Percentiles rank a stretch among this genome's conserved stretches.
Conservation (phyloP, 2,888 invertebrate genomes). For the Strigamia transsilvanica region DNA sequence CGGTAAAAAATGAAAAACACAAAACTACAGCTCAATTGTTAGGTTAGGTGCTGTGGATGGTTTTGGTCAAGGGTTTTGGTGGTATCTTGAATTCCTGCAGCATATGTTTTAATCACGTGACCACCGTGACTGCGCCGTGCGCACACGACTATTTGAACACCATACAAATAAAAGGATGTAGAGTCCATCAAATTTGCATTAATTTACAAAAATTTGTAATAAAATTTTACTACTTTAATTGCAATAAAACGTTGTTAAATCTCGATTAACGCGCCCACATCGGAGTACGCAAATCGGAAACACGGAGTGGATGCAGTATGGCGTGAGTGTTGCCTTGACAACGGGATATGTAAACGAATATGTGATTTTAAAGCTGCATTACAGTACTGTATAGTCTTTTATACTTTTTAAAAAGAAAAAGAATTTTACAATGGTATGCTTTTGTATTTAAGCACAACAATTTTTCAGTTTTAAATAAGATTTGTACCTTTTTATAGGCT, state of each 20-base stretch:
- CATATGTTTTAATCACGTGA: too few species aligned
- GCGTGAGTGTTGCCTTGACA: neutral
- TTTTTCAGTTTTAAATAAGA: conserved; percentile 1
- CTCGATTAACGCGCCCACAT: too few species aligned
- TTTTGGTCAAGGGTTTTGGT: too few species aligned
- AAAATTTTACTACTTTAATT: too few species aligned
- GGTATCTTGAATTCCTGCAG: too few species aligned
- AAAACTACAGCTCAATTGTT: too few species aligned
- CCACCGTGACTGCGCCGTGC: too few species aligned
- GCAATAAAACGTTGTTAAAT: neutral
- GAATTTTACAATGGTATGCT: neutral
- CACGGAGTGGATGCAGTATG: neutral
- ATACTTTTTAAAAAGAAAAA: neutral
- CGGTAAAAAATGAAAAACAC: too few species aligned
- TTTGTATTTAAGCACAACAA: neutral
- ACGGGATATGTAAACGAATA: neutral
- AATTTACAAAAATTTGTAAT: neutral
- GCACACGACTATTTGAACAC: too few species aligned
- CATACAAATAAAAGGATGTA: neutral
- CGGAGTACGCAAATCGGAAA: neutral
- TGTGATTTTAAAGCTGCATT: conserved; percentile 3
- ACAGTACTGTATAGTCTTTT: neutral
- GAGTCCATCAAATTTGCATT: neutral
- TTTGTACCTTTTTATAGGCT: conserved; percentile 24
- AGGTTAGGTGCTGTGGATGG: too few species aligned